phyloP scores from a whole-genome alignment of 64 coral and sea anemone genomes.

The Pocillopora damicornis region DNA sequence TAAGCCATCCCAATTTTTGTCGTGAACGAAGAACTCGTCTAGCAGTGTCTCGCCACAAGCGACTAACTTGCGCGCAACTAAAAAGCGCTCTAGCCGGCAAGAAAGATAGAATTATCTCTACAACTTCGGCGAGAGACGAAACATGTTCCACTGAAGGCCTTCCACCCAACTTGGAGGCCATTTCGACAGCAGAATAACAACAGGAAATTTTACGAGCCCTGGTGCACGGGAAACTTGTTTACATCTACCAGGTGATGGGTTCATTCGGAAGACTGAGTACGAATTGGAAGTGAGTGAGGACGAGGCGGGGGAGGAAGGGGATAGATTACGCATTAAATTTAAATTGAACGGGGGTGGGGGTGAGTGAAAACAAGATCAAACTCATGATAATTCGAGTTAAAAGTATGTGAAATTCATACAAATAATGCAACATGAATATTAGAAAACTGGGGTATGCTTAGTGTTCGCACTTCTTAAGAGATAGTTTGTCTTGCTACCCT shows the following conservation, averaged over 20 bases:
- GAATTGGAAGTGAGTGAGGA: background rate
- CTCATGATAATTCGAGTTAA: too few relatives aligned
- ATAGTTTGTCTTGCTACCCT: too few relatives aligned
- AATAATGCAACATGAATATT: too few relatives aligned
- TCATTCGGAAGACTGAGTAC: background rate
- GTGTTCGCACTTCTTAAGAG: too few relatives aligned
- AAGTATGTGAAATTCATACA: too few relatives aligned
- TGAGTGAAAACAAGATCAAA: background rate
- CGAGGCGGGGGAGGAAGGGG: background rate
- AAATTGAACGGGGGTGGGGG: background rate
- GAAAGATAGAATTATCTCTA: slow-evolving; percentile 59
- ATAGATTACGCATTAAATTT: background rate
- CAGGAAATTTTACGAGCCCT: background rate
- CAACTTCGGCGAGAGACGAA: slow-evolving; percentile 43
- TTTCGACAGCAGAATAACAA: background rate
- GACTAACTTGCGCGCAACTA: slow-evolving; percentile 41
- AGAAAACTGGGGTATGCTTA: too few relatives aligned
- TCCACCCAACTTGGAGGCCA: slow-evolving; percentile 44
- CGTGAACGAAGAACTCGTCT: slow-evolving; percentile 44
- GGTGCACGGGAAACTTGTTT: background rate
- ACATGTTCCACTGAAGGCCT: slow-evolving; percentile 26
- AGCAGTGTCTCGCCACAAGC: slow-evolving; percentile 49
- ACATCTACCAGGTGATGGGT: background rate
- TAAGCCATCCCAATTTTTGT: slow-evolving; percentile 47
- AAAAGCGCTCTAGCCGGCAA: slow-evolving; percentile 42